These are phyloP conservation scores for Picus viridis DNA, from an alignment of 2,797 vertebrate genomes.

Conservation along the genomic window DNA sequence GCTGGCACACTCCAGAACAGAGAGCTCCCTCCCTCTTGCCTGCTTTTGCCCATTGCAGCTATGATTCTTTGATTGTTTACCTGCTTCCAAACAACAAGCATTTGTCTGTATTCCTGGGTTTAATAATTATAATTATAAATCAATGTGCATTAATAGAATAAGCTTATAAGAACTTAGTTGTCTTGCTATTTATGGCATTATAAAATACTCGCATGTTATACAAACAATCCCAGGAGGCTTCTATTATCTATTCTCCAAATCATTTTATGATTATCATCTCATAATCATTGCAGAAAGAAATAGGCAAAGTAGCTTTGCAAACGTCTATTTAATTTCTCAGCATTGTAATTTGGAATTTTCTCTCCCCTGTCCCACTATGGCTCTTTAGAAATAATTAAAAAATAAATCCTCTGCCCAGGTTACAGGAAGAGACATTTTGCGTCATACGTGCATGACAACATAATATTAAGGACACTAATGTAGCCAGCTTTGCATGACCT, in stretches of 20 bases:
- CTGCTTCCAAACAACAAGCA: slow-evolving; percentile 28
- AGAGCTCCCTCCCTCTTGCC: not conserved
- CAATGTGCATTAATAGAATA: slow-evolving; percentile 56
- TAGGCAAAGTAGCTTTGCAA: not conserved
- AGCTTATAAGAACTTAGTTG: slow-evolving; percentile 28
- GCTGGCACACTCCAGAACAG: not conserved
- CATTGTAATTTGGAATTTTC: not conserved
- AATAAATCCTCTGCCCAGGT: not conserved
- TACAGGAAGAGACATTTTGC: not conserved
- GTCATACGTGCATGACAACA: not conserved
- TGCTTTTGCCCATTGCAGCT: not conserved
- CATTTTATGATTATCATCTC: slow-evolving; percentile 42
- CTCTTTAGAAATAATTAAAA: not conserved
- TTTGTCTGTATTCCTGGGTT: slow-evolving; percentile 25
- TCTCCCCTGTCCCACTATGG: not conserved
- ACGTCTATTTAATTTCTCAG: slow-evolving; percentile 32
- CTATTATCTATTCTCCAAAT: slow-evolving; percentile 32
- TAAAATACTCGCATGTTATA: slow-evolving; percentile 35
- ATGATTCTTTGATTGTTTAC: slow-evolving; percentile 18
- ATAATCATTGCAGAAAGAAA: slow-evolving; percentile 48
- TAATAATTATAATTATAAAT: slow-evolving; percentile 66
- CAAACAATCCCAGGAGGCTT: slow-evolving; percentile 35
- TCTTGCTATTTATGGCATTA: slow-evolving; percentile 41
- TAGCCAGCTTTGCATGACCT: not conserved
- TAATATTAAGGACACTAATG: not conserved